Percentiles rank a stretch among this genome's conserved stretches.
Evolutionary conservation across 2,797 vertebrate species (phyloP).

Genomic region (Vespertilio murinus): DNA sequence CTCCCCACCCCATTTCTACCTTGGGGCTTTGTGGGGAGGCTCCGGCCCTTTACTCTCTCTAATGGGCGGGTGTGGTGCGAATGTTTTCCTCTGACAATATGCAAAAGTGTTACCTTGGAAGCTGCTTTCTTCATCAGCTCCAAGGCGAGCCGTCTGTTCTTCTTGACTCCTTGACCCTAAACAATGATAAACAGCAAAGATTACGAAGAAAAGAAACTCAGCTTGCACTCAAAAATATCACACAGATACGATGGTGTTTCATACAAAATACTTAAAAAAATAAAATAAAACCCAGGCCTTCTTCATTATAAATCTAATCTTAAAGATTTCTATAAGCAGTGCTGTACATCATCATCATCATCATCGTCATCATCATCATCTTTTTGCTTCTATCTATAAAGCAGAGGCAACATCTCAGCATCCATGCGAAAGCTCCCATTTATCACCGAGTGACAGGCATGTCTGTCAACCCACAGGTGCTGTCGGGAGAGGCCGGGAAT

Average conservation of each 20-base stretch:
- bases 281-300: constrained; percentile 14
- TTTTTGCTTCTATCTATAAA: neutral
- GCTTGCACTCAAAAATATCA: neutral
- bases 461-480: fast-evolving
- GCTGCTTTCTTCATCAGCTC: constrained; percentile 93
- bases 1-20: neutral
- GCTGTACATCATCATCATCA: neutral
- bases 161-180: constrained; percentile 93
- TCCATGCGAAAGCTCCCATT: neutral
- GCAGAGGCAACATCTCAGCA: neutral
- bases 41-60: neutral
- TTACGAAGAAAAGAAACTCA: neutral
- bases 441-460: fast-evolving
- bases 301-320: neutral
- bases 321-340: neutral
- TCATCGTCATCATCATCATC: neutral
- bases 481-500: neutral
- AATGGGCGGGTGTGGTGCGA: neutral
- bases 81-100: neutral
- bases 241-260: neutral
- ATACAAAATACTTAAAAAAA: neutral
- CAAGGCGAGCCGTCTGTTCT: constrained; percentile 89
- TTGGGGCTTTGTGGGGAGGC: neutral
- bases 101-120: constrained; percentile 87
- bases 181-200: constrained; percentile 62